Percentiles rank a stretch among this genome's conserved stretches.
phyloP scores from a whole-genome alignment of 2,888 invertebrate species.

The Copidosoma aretas region DNA sequence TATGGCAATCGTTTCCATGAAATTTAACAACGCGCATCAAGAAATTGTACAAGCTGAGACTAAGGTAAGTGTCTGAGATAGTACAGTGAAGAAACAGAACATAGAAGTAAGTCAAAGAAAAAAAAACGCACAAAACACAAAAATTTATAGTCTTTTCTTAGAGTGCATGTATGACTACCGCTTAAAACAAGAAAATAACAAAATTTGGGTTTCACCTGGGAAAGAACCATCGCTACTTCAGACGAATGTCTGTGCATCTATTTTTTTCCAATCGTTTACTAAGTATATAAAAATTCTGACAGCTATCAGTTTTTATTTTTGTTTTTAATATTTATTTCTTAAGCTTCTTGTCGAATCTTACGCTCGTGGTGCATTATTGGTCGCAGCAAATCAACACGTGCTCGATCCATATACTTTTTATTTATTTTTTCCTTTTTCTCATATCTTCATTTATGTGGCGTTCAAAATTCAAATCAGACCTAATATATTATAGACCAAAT shows the following conservation, averaged over 20 bases:
- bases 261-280: constrained; percentile 24
- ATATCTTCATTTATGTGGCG: constrained; percentile 14
- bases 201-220: constrained; percentile 34
- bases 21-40: no score
- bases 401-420: constrained; percentile 11
- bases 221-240: constrained; percentile 30
- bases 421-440: constrained; percentile 32
- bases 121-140: constrained; percentile 24
- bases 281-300: neutral
- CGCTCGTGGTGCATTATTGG: constrained; percentile 46
- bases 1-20: no score
- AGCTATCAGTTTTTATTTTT: no score
- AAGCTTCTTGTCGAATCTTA: constrained; percentile 17
- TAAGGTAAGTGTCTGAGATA: neutral
- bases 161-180: constrained; percentile 27
- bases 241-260: constrained; percentile 24
- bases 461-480: neutral
- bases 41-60: no score
- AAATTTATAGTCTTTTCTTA: constrained; percentile 1
- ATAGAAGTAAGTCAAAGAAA: neutral
- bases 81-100: constrained; percentile 20
- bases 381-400: constrained; percentile 60
- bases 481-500: constrained; percentile 19
- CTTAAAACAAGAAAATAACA: constrained; percentile 27
- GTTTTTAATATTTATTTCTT: neutral